phyloP scores from a whole-genome alignment of 2,113 vertebrate genomes.

The Blennius ocellaris region DNA sequence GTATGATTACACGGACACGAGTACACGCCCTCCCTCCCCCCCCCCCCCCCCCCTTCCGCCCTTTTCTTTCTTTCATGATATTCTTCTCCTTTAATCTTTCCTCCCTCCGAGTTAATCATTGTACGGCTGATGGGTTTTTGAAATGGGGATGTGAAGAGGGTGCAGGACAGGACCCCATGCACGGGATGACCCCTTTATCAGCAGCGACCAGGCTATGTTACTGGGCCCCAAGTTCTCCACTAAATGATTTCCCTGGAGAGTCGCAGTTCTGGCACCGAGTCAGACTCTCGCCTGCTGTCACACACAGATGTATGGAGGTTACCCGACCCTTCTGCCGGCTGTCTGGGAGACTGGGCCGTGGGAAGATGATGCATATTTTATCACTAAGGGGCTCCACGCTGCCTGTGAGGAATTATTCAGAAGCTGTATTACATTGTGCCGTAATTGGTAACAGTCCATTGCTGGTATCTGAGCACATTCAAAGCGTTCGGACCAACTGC shows the following conservation, averaged over 20 bases:
- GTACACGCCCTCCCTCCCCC: slow-evolving; percentile 15
- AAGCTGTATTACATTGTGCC: slow-evolving; percentile 56
- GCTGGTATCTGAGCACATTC: slow-evolving; percentile 41
- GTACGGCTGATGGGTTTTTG: slow-evolving; percentile 66
- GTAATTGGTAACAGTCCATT: slow-evolving; percentile 56
- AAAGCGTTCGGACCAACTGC: slow-evolving; percentile 27
- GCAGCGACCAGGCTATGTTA: slow-evolving; percentile 68
- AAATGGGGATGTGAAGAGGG: slow-evolving; percentile 50
- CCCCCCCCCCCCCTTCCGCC: slow-evolving; percentile 16
- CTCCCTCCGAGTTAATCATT: slow-evolving; percentile 63
- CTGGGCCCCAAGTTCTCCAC: slow-evolving; percentile 68
- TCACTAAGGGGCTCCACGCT: slow-evolving; percentile 31
- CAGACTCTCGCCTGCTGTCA: slow-evolving; percentile 61
- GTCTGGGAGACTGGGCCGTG: slow-evolving; percentile 30
- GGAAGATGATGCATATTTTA: slow-evolving; percentile 66
- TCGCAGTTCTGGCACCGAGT: slow-evolving; percentile 52
- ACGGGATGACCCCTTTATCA: slow-evolving; percentile 80
- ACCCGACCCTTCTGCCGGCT: slow-evolving; percentile 52
- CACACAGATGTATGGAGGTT: slow-evolving; percentile 71
- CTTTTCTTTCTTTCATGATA: slow-evolving; percentile 59
- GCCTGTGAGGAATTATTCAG: slow-evolving; percentile 36
- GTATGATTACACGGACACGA: slow-evolving; percentile 50
- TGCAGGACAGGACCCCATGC: slow-evolving; percentile 59
- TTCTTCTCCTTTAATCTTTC: slow-evolving; percentile 63
- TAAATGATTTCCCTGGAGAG: slow-evolving; percentile 82